Base-by-base conservation (phyloP, 2,888 invertebrate genomes). In the Drosophila differens region DNA sequence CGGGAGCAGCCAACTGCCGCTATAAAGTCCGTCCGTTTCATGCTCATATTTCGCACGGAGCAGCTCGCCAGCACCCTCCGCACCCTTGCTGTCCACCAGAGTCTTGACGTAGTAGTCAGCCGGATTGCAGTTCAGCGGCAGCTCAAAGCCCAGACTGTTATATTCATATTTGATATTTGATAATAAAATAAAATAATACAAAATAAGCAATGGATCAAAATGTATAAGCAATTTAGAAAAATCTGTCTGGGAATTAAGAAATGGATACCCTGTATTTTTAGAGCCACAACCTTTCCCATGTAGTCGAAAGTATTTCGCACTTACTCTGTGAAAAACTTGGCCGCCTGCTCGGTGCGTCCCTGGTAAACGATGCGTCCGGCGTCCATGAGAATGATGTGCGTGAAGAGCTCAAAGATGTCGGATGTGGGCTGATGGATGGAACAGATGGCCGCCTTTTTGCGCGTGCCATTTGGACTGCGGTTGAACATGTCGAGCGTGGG, bases 361-460 rank as follows among this genome's bases (percentile, higher is more conserved):
- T 97, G 95, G 93, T 95, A 97, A 2, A 97, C 96, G 28, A 97
- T 95, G 76, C 96, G 94, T 0, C 98, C 98, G 65, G 95, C 95
- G 4, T 97, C 95, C 89, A 98, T 93, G 14, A 98, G 94, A 37
- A 97, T 95, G 10, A 97, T 95, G 89, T 96, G 95, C 73, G 97
- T 96, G 93, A 98, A 98, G 84, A 97, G 93, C 83, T 97, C 96
- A 88, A 97, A 97, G 51, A 97, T 95, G 76, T 97, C 97, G 0
- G 97, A 97, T 4, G 97, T 97, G 0, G 98, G 98, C 92, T 98
- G 98, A 93, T 98, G 98, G 55, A 98, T 97, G 0, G 98, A 97
- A 89, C 97, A 97, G 61, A 98, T 94, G 41, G 98, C 96, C 30
- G 97, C 95, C 93, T 97, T 97, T 67, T 88, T 89, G 32, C 82